phyloP scores from a whole-genome alignment of 2,797 vertebrate species.

The Silurus lanzhouensis region DNA sequence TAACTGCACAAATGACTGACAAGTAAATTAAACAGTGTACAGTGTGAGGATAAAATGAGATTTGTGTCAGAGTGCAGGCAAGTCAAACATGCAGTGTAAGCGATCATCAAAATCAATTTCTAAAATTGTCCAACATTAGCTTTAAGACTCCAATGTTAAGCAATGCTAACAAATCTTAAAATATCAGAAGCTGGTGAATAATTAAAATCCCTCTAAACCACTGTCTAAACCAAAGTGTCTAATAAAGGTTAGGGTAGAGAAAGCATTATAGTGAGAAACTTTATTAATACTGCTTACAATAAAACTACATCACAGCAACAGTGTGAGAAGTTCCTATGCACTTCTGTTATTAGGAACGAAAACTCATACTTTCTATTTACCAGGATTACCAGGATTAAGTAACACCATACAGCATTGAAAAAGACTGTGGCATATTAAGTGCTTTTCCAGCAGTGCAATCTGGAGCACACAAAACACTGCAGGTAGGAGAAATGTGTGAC shows the following conservation, averaged over 20 bases:
- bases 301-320: not conserved
- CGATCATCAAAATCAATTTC: not conserved
- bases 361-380: not conserved
- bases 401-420: not conserved
- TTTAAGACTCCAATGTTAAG: not conserved
- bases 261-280: not conserved
- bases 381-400: not conserved
- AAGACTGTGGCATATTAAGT: not conserved
- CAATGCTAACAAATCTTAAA: not conserved
- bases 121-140: not conserved
- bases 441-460: not conserved
- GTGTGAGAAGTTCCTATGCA: not conserved
- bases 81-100: not conserved
- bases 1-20: not conserved
- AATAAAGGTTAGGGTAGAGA: not conserved
- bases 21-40: not conserved
- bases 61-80: not conserved
- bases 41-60: not conserved
- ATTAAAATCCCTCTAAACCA: too few relatives aligned
- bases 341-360: not conserved
- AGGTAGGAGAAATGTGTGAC: not conserved
- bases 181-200: not conserved
- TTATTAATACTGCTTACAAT: not conserved
- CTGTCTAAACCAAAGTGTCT: not conserved
- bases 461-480: not conserved